Percentiles rank a stretch among this genome's conserved stretches.
Evolutionary conservation across 1,140 invertebrate species (phyloP).

Genomic region (Spodoptera frugiperda): DNA sequence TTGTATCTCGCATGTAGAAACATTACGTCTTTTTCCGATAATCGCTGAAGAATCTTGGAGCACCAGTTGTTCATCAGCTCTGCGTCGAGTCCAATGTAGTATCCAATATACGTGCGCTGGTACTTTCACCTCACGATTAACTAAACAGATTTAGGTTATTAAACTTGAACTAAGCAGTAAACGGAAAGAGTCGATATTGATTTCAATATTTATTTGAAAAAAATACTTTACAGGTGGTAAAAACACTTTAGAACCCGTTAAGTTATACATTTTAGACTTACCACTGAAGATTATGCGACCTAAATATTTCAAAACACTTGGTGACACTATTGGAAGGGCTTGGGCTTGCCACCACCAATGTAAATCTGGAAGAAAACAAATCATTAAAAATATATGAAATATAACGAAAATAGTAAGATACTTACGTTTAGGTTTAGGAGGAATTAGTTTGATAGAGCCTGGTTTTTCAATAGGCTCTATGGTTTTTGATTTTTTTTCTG

Average conservation of each 20-base stretch:
- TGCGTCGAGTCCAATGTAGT: conserved; percentile 60
- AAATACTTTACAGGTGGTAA: conserved; percentile 74
- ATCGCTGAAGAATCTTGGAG: conserved; percentile 61
- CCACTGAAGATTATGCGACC: conserved; percentile 67
- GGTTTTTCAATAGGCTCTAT: conserved; percentile 89
- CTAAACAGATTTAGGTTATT: conserved; percentile 33
- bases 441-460: conserved; percentile 93
- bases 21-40: conserved; percentile 1
- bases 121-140: conserved; percentile 58
- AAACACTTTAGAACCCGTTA: conserved; percentile 72
- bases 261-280: conserved; percentile 85
- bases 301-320: conserved; percentile 64
- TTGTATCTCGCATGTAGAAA: conserved; percentile 11
- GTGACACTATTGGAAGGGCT: conserved; percentile 51
- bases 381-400: conserved; percentile 64
- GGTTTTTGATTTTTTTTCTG: conserved; percentile 92
- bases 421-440: conserved; percentile 96
- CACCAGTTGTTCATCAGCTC: conserved; percentile 62
- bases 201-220: conserved; percentile 81
- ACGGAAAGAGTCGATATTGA: conserved; percentile 71
- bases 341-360: conserved; percentile 51
- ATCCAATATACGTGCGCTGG: conserved; percentile 60
- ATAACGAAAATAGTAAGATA: conserved; percentile 75
- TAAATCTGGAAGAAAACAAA: conserved; percentile 79
- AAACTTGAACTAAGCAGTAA: conserved; percentile 62